Conservation (phyloP, 2,888 invertebrate genomes). For the Epistrophe grossulariae region DNA sequence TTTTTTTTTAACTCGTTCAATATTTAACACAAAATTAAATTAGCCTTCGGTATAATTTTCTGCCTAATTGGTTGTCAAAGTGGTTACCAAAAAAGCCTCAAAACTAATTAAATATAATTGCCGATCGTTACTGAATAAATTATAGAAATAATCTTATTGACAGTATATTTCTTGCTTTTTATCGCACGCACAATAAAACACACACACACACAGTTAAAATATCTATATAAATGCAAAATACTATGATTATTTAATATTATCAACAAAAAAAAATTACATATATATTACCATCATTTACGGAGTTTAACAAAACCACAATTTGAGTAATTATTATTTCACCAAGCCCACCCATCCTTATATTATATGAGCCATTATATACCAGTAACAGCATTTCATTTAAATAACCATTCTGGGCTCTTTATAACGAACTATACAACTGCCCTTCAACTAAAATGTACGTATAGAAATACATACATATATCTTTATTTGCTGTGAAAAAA, state of each 20-base stretch:
- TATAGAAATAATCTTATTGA: constrained; percentile 46
- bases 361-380: neutral
- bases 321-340: constrained; percentile 40
- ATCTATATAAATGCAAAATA: neutral
- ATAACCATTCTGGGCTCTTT: neutral
- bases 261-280: neutral
- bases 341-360: neutral
- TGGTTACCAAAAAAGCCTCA: constrained; percentile 28
- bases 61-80: constrained; percentile 62
- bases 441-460: no score
- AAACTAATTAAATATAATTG: constrained; percentile 68
- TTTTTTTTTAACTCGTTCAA: neutral
- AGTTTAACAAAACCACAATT: constrained; percentile 44
- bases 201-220: no score
- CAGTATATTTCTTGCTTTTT: constrained; percentile 10
- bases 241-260: constrained; percentile 47
- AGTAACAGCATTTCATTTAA: constrained; percentile 16
- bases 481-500: no score
- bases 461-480: no score
- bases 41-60: constrained; percentile 41
- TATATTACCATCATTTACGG: constrained; percentile 29
- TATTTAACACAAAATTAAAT: constrained; percentile 39
- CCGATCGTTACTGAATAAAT: constrained; percentile 66
- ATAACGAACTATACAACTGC: no score
- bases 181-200: neutral